Base-by-base conservation (phyloP, 2,888 invertebrate species). In the Calliphora vomitoria region DNA sequence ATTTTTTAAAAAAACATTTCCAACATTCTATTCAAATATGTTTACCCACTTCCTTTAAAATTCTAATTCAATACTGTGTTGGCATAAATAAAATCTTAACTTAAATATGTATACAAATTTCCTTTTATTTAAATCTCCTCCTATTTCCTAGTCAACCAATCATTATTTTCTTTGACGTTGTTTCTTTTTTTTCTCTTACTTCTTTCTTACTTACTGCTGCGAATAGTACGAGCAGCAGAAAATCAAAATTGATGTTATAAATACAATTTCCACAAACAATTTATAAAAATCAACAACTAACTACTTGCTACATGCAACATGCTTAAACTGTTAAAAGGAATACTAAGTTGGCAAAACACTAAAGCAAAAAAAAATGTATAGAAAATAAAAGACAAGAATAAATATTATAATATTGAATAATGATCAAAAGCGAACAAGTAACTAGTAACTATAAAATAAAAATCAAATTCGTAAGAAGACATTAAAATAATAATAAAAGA, bases 391-490 rank as follows among this genome's bases (percentile, higher is more conserved):
- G 74, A 58, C 66, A 50, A 66, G 31, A 87, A 71, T 87, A 81
- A 87, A 87, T 82, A 79, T 69, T 78, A 82, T 84, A 87, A 85
- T 87, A 85, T 87, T 87, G 84, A 87, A 87, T 87, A 87, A 84
- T 87, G 84, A 78, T 84, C 84, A 81, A 82, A 75, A 75, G 72
- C 41, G 47, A 71, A 82, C 53, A 82, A 58, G 64, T 60, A 35
- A 78, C 62, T 38, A 38, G 41, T 11, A 64, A 25, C 10, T 18
- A 38, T 6, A 50, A 80, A 66, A 79, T 66, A 66, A 80, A 76
- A 71, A 76, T 74, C 66, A 74, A 74, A 74, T 68, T 68, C 74
- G 15, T 41, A 83, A 68, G 35, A 76, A 75, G 38, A 75, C 75
- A 76, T 75, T 55, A 50, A 47, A 76, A 69, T 44, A 44, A 44